phyloP scores from a whole-genome alignment of 2,113 vertebrate species.

The Amphiprion ocellaris region DNA sequence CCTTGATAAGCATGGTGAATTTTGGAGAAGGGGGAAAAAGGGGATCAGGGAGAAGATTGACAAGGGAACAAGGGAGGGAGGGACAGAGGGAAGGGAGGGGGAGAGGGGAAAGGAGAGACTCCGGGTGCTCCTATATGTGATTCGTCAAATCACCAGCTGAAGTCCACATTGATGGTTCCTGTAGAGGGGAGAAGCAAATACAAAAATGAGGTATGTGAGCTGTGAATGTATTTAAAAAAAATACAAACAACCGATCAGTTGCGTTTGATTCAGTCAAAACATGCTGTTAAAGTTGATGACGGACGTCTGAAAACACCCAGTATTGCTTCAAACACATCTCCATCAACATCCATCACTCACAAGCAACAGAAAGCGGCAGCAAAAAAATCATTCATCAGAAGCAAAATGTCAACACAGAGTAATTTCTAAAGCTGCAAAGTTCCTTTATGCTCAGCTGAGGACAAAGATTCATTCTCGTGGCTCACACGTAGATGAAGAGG shows the following conservation, averaged over 20 bases:
- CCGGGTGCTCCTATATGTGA: conserved; percentile 57
- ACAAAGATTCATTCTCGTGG: conserved; percentile 6
- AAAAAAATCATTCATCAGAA: conserved; percentile 16
- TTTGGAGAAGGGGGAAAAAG: conserved; percentile 64
- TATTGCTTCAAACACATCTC: conserved; percentile 9
- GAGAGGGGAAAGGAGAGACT: conserved; percentile 49
- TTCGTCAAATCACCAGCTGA: conserved; percentile 58
- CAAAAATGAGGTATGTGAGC: background rate
- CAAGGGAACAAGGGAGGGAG: conserved; percentile 63
- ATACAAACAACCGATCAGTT: background rate
- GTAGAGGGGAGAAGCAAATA: conserved; percentile 15
- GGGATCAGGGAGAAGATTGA: conserved; percentile 67
- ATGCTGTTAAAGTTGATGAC: background rate
- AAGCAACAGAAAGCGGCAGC: conserved; percentile 22
- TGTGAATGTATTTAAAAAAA: conserved; percentile 6
- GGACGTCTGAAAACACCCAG: conserved; percentile 16
- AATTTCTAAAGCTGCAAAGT: conserved; percentile 26
- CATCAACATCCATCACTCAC: conserved; percentile 1
- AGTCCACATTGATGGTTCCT: conserved; percentile 74
- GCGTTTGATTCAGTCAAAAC: conserved; percentile 18
- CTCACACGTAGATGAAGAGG: conserved; percentile 45
- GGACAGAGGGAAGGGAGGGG: conserved; percentile 35
- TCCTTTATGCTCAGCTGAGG: background rate
- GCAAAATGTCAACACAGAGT: conserved; percentile 12
- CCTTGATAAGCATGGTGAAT: conserved; percentile 97